A percentile compares a stretch with the other conserved stretches of the same genome.
These are phyloP conservation scores for Cladorhizidae sp. DNA, from an alignment of 37 sponge, comb jelly and placozoan genomes.

Conservation along the genomic window DNA sequence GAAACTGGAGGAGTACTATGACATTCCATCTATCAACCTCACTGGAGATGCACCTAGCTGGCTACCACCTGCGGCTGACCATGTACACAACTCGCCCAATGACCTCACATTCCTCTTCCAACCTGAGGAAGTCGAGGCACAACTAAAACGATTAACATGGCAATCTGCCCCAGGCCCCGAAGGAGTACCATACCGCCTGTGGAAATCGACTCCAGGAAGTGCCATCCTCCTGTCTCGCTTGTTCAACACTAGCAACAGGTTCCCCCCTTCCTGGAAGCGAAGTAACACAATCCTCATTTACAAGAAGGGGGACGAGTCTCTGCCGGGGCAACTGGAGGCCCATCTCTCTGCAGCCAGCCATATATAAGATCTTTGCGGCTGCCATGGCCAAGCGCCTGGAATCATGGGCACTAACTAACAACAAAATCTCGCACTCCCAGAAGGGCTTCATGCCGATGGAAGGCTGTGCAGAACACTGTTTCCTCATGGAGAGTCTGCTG, in stretches of 20 bases:
- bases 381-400: slow-evolving; percentile 36
- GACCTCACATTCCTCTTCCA: not conserved
- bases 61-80: not conserved
- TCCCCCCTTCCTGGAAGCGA: slow-evolving; percentile 34
- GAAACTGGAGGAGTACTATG: not conserved
- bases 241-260: slow-evolving; percentile 8
- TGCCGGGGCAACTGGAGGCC: slow-evolving; percentile 44
- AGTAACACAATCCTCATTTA: slow-evolving; percentile 45
- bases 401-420: slow-evolving; percentile 23
- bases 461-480: no score
- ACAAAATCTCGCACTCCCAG: not conserved
- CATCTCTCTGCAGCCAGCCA: slow-evolving; percentile 36
- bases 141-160: slow-evolving; percentile 22
- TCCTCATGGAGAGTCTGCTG: no score
- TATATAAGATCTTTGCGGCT: slow-evolving; percentile 49
- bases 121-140: slow-evolving; percentile 21
- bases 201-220: not conserved
- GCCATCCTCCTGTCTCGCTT: not conserved
- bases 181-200: slow-evolving; percentile 22
- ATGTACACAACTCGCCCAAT: not conserved
- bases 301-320: slow-evolving; percentile 30
- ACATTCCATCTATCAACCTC: not conserved
- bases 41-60: not conserved
- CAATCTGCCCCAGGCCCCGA: slow-evolving; percentile 46
- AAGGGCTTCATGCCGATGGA: no score